These are phyloP conservation scores for Pseudochirops cupreus DNA, from an alignment of 2,797 vertebrate genomes.

Conservation along the genomic window DNA sequence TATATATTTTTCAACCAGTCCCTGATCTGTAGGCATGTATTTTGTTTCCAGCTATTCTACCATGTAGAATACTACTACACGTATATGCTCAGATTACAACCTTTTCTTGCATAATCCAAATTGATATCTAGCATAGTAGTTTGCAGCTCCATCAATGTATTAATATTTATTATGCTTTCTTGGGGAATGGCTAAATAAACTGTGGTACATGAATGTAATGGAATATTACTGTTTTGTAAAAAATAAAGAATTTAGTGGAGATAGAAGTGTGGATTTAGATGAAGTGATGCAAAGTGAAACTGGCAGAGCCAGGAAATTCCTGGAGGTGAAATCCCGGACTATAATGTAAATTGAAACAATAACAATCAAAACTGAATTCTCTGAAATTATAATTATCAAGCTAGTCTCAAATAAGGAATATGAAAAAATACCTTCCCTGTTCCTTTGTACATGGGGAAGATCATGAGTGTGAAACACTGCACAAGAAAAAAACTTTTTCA, in stretches of 20 bases:
- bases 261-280: neutral
- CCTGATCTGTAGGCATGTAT: neutral
- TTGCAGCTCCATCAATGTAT: neutral
- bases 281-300: neutral
- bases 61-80: neutral
- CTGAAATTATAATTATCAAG: neutral
- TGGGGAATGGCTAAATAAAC: neutral
- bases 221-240: neutral
- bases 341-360: neutral
- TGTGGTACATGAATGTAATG: neutral
- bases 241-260: neutral
- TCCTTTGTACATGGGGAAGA: neutral
- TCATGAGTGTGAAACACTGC: neutral
- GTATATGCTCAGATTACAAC: neutral
- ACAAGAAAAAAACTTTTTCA: too few relatives aligned
- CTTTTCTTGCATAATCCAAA: neutral
- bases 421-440: neutral
- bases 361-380: neutral
- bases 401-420: neutral
- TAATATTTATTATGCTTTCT: neutral
- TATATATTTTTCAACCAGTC: neutral
- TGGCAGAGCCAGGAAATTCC: too few relatives aligned
- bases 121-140: neutral
- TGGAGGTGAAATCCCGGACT: neutral
- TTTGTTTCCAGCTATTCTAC: neutral